These are phyloP conservation scores for Centropyge bicolor DNA, from an alignment of 2,797 vertebrate species.

Conservation along the genomic window DNA sequence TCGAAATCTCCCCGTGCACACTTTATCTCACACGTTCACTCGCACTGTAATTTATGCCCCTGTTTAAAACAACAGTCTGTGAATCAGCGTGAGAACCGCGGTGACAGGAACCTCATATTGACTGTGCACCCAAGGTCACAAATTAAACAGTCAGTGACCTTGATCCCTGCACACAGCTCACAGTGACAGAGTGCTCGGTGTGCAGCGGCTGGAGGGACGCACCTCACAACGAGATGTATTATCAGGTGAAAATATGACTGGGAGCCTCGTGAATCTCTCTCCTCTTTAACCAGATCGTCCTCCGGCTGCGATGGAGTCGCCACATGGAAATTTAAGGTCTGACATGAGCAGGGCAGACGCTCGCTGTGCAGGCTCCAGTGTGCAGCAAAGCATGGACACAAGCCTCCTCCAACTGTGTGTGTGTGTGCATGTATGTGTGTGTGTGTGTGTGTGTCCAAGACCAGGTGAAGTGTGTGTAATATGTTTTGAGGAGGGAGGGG, in stretches of 20 bases:
- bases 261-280: conserved; percentile 51
- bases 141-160: conserved; percentile 58
- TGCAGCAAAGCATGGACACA: conserved; percentile 45
- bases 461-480: conserved; percentile 60
- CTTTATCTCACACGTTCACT: conserved; percentile 44
- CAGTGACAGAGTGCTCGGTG: conserved; percentile 6
- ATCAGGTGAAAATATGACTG: conserved; percentile 44
- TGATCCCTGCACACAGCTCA: conserved; percentile 50
- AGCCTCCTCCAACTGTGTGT: conserved; percentile 17
- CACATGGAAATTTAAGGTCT: conserved; percentile 31
- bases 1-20: conserved; percentile 31
- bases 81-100: conserved; percentile 33
- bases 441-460: conserved; percentile 11
- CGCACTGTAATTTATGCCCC: conserved; percentile 30
- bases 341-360: conserved; percentile 30
- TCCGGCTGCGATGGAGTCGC: conserved; percentile 2
- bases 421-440: too few species aligned
- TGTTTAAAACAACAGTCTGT: conserved; percentile 31
- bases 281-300: conserved; percentile 30
- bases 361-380: conserved; percentile 30
- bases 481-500: conserved; percentile 21
- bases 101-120: conserved; percentile 40
- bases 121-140: conserved; percentile 66
- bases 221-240: conserved; percentile 10
- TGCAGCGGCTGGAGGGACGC: conserved; percentile 31